These are phyloP conservation scores for Propithecus deckenii DNA, from an alignment of 2,797 vertebrate genomes.

Conservation along the genomic window DNA sequence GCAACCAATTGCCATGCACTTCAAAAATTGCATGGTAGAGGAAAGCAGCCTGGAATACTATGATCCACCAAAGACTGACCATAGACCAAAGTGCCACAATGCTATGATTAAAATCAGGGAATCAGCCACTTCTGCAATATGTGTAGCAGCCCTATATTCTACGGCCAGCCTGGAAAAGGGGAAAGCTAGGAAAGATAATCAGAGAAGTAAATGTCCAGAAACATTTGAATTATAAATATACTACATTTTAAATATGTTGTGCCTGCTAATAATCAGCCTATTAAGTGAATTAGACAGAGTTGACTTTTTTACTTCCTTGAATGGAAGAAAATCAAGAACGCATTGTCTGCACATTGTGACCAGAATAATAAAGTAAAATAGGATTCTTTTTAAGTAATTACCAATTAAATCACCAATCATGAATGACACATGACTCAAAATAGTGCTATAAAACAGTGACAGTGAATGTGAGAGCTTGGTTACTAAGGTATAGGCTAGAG, in stretches of 20 bases:
- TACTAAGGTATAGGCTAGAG: conserved; percentile 47
- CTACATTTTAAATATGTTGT: neutral
- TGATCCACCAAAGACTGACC: neutral
- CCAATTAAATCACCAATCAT: conserved; percentile 50
- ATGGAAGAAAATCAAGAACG: neutral
- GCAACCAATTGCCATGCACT: neutral
- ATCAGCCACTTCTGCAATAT: neutral
- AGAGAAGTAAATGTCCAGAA: neutral
- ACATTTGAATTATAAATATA: neutral
- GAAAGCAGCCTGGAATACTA: neutral
- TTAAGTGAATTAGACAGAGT: neutral
- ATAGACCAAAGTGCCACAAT: neutral
- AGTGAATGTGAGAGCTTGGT: conserved; percentile 22
- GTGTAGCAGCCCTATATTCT: neutral
- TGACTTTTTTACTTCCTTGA: neutral
- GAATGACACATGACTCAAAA: conserved; percentile 62
- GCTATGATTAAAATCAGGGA: neutral
- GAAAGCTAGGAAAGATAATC: neutral
- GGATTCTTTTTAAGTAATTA: conserved; percentile 66
- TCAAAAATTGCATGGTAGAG: neutral
- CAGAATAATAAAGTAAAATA: conserved; percentile 51
- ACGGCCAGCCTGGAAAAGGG: neutral
- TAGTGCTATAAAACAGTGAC: neutral
- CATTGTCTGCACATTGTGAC: neutral
- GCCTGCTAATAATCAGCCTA: neutral